Evolutionary conservation across 2,113 vertebrate genomes (phyloP).

Genomic region (Clarias magur): DNA sequence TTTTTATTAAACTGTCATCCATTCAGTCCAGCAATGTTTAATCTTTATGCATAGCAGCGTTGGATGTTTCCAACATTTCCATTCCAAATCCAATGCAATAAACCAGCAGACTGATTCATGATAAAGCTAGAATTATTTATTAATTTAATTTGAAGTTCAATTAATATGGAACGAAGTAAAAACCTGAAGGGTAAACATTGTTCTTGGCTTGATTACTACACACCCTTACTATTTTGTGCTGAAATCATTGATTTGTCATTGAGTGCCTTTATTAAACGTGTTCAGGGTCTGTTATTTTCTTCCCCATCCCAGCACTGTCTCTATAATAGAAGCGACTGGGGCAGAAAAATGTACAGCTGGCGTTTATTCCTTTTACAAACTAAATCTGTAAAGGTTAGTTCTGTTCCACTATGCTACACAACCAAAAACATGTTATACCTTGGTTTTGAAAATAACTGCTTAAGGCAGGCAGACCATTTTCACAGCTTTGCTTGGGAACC

Average conservation of each 20-base stretch:
- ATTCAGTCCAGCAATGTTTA: not conserved
- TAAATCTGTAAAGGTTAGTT: not conserved
- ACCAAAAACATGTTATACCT: not conserved
- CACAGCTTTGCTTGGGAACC: not conserved
- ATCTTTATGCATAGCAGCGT: not conserved
- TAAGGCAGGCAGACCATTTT: not conserved
- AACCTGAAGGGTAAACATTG: not conserved
- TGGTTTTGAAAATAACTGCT: not conserved
- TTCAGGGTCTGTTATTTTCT: no score
- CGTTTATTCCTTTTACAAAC: not conserved
- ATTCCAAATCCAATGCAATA: not conserved
- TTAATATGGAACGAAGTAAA: not conserved
- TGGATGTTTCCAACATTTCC: not conserved
- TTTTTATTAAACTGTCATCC: slow-evolving; percentile 7
- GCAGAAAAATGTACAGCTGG: not conserved
- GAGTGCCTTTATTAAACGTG: not conserved
- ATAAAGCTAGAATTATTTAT: not conserved
- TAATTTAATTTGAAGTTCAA: not conserved
- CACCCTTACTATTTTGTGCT: not conserved
- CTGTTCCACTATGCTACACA: not conserved
- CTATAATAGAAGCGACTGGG: not conserved
- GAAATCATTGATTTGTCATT: not conserved
- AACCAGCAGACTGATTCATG: not conserved
- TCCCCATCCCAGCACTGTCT: not conserved
- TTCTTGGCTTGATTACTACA: not conserved